These are phyloP conservation scores for Dugesia japonica DNA, from an alignment of 2,888 invertebrate species.

Conservation along the genomic window DNA sequence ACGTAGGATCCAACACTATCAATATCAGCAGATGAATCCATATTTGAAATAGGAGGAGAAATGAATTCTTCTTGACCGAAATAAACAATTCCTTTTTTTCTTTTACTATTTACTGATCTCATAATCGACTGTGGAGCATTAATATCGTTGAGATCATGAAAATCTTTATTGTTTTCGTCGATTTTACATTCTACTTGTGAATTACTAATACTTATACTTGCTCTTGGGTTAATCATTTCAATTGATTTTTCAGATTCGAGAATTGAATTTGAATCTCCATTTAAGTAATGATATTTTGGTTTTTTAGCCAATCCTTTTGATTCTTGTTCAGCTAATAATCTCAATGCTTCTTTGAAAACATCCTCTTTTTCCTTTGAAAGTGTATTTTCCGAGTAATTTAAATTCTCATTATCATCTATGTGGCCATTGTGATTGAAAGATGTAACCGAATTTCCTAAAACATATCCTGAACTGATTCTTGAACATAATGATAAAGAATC, in stretches of 20 bases:
- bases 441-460: not conserved
- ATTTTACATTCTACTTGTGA: too few relatives aligned
- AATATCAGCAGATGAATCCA: not conserved
- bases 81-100: not conserved
- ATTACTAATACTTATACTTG: not conserved
- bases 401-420: not conserved
- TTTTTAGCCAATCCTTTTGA: not conserved
- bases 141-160: not conserved
- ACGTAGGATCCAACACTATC: not conserved
- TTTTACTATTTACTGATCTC: conserved; percentile 4
- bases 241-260: not conserved
- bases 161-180: not conserved
- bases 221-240: not conserved
- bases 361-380: not conserved
- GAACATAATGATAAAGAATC: conserved; percentile 13
- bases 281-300: not conserved
- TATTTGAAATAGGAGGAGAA: conserved; percentile 4
- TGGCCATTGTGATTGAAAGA: not conserved
- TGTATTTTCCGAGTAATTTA: not conserved
- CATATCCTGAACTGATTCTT: not conserved
- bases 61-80: not conserved
- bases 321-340: not conserved
- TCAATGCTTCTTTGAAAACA: not conserved
- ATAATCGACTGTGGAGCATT: not conserved
- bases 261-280: not conserved